phyloP scores from a whole-genome alignment of 2,888 invertebrate species.

The Leucania comma region DNA sequence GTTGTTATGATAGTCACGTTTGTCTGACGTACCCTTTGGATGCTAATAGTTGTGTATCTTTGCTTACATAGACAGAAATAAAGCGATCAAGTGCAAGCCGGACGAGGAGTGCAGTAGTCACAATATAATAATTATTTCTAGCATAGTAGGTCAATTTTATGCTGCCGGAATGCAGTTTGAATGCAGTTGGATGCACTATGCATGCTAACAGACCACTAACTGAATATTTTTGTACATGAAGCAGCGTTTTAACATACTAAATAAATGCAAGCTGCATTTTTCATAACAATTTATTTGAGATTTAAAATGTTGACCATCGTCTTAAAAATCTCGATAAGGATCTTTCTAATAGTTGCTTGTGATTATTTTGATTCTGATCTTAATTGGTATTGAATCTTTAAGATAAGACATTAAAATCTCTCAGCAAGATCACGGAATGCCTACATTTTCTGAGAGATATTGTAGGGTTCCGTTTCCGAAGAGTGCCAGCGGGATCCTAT shows the following conservation, averaged over 20 bases:
- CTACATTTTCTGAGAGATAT: too few species aligned
- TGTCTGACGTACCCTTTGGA: constrained; percentile 10
- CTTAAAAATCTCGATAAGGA: too few species aligned
- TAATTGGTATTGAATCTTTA: too few species aligned
- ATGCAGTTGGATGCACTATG: background rate
- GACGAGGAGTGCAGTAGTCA: background rate
- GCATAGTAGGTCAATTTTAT: constrained; percentile 21
- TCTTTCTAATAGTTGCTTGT: too few species aligned
- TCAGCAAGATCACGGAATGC: too few species aligned
- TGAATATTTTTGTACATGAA: background rate
- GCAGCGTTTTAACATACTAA: background rate
- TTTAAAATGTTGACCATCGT: too few species aligned
- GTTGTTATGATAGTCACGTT: constrained; percentile 50
- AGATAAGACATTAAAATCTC: too few species aligned
- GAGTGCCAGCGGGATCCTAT: too few species aligned
- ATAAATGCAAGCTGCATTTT: background rate
- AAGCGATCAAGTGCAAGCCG: constrained; percentile 32
- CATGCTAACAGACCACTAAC: background rate
- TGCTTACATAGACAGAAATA: constrained; percentile 31
- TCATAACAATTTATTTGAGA: background rate
- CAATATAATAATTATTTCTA: constrained; percentile 1
- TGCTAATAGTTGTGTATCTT: constrained; percentile 23
- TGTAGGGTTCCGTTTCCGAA: too few species aligned
- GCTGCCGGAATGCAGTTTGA: background rate
- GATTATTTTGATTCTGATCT: too few species aligned